Evolutionary conservation across 2,888 invertebrate species (phyloP), one percentile per base, ranked within the genome.

Genomic region (Zaprionus lineosus): DNA sequence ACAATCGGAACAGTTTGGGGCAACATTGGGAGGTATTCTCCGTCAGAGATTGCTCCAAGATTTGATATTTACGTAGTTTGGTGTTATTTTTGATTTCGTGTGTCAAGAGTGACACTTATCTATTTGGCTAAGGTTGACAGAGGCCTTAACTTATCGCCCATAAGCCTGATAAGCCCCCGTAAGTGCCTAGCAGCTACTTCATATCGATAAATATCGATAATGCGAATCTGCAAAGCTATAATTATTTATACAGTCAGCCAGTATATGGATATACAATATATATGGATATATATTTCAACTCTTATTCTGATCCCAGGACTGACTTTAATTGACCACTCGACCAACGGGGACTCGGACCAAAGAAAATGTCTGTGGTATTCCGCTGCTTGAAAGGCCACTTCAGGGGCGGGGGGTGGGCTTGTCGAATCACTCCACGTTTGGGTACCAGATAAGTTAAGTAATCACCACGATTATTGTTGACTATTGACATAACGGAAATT

Each of bases 381-480:
- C 46, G 34, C 50, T 46, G 51, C 59, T 52, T 37, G 31, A 53
- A 41, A 36, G 26, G 0, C 55, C 61, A 56, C 68, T 67, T 61
- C 24, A 68, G 31, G 29, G 15, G 47, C 24, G 33, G 3, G 18
- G 14, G 18, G 41, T 19, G 53, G 14, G 24, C 12, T 24, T 39
- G 41, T 46, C 56, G 31, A 56, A 19, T 64, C 55, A 60, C 40
- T 51, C 51, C 14, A 60, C 18, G 39, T 33, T 18, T 19, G 28
- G 36, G 0, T 24, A 53, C 6, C 15, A 58, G 82, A 81, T 84
- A 81, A 81, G 81, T 84, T 81, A 81, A 81, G 74, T 82, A 82
- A 82, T 82, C 79, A 66, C 71, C 39, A 37, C 83, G 76, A 82
- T 82, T 82, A 82, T 60, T 76, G 67, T 83, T 74, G 58, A 59